These are phyloP conservation scores for Chirona hameri DNA, from an alignment of 2,888 invertebrate species.

Conservation along the genomic window DNA sequence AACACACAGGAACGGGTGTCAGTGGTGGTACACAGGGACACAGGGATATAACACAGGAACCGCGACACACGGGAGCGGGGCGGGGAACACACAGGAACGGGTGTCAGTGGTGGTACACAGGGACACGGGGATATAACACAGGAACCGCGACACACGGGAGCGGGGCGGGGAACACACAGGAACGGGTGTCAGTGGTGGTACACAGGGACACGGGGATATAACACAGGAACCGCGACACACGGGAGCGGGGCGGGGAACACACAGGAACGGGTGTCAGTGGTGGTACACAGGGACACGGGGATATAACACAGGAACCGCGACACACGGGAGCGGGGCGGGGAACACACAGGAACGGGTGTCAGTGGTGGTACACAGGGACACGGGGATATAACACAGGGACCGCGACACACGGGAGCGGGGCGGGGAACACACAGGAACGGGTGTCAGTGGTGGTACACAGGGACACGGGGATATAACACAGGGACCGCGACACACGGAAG, in stretches of 20 bases:
- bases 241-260: background rate
- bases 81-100: too few relatives aligned
- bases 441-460: too few relatives aligned
- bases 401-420: background rate
- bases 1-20: constrained; percentile 44
- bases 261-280: background rate
- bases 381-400: background rate
- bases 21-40: background rate
- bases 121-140: constrained; percentile 52
- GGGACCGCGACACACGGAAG: background rate
- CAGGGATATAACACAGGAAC: background rate
- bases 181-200: background rate
- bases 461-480: constrained; percentile 52
- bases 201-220: too few relatives aligned
- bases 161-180: constrained; percentile 65
- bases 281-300: background rate
- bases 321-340: constrained; percentile 59
- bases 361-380: background rate
- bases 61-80: background rate
- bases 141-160: background rate
- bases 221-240: background rate
- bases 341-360: constrained; percentile 44
- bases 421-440: too few relatives aligned
- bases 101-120: too few relatives aligned
- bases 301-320: background rate